phyloP scores from a whole-genome alignment of 2,888 invertebrate genomes.

The Phymatocera aterrima region DNA sequence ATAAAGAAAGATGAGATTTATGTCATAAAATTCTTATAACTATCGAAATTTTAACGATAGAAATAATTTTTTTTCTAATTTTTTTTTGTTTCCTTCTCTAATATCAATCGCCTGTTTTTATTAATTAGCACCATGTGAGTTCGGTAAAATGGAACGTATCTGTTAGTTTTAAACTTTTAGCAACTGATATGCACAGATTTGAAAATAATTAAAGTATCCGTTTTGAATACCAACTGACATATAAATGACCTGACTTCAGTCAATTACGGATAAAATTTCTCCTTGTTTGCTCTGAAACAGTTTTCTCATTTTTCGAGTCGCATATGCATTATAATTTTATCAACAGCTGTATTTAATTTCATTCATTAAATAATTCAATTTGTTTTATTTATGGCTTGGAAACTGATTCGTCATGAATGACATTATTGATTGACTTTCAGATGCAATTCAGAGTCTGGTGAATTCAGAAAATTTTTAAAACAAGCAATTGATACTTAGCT shows the following conservation, averaged over 20 bases:
- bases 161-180: constrained; percentile 1
- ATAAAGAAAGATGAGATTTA: constrained; percentile 64
- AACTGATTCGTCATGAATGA: constrained; percentile 6
- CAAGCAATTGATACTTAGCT: constrained; percentile 51
- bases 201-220: neutral
- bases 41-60: neutral
- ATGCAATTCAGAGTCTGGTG: neutral
- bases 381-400: constrained; percentile 9
- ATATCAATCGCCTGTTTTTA: constrained; percentile 20
- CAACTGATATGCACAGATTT: constrained; percentile 1
- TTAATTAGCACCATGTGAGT: neutral
- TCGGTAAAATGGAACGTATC: neutral
- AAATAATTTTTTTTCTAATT: constrained; percentile 3
- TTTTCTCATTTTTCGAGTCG: neutral
- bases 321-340: neutral
- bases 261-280: neutral
- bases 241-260: neutral
- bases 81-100: constrained; percentile 3
- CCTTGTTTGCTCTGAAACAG: neutral
- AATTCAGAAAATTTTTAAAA: neutral
- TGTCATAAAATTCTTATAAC: constrained; percentile 53
- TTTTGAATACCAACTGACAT: constrained; percentile 7
- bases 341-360: neutral
- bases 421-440: constrained; percentile 1
- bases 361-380: constrained; percentile 30